Evolutionary conservation across 2,113 vertebrate genomes (phyloP).

Genomic region (Trinectes maculatus): DNA sequence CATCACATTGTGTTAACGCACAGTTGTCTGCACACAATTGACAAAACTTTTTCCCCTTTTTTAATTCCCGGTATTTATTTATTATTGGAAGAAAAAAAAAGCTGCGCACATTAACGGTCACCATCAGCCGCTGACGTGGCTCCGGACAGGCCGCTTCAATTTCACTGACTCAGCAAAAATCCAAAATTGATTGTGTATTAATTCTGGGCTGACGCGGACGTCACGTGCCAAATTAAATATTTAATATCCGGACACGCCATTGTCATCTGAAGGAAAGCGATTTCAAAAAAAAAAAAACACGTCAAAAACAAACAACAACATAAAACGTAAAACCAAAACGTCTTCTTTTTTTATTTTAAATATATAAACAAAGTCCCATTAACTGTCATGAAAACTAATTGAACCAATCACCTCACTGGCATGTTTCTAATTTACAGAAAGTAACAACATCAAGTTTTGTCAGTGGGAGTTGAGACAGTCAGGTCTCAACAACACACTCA

Average conservation of each 20-base stretch:
- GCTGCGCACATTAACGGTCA: not conserved
- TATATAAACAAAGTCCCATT: not conserved
- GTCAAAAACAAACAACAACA: no score
- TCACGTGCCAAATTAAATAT: not conserved
- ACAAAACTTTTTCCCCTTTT: not conserved
- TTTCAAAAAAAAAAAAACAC: not conserved
- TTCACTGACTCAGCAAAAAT: constrained; percentile 17
- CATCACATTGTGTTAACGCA: constrained; percentile 7
- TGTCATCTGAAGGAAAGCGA: not conserved
- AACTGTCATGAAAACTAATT: not conserved
- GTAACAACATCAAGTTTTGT: not conserved
- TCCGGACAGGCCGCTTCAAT: not conserved
- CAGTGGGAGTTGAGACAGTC: not conserved
- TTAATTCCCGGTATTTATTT: not conserved
- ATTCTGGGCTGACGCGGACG: not conserved
- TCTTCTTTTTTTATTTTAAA: not conserved
- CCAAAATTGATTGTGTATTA: not conserved
- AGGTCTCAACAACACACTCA: no score
- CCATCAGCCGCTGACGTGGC: constrained; percentile 27
- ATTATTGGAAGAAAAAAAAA: constrained; percentile 10
- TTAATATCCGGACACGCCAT: not conserved
- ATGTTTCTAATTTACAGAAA: not conserved
- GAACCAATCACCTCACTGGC: not conserved
- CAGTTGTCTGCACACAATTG: not conserved
- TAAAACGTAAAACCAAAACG: not conserved